Base-by-base conservation (phyloP, 2,797 vertebrate species). In the Brachyrhaphis roseni region DNA sequence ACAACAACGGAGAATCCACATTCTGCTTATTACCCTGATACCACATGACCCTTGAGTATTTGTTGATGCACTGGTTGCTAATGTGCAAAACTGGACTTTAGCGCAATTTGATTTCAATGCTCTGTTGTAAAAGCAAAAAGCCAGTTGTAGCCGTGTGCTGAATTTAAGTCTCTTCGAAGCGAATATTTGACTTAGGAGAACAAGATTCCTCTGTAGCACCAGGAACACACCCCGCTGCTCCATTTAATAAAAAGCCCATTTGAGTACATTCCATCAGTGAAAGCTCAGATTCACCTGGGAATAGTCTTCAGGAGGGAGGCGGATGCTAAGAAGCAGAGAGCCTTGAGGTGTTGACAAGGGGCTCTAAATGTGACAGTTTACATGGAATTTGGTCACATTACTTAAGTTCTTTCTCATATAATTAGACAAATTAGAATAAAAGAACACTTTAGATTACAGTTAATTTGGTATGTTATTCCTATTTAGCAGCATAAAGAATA, bases 311-410 rank as follows among this genome's bases (percentile, higher is more conserved):
- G 82, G 80, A 89, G 80, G 78, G 81, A 90, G 89, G 91, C 86
- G 84, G 57, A 90, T 93, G 85, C 82, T 79, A 43, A 86, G 79
- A 85, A 80, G 86, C 83, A 87, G 77, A 83, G 72, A 83, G 82
- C 86, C 90, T 83, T 81, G 82, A 78, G 81, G 84, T 91, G 92
- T 90, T 93, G 93, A 94, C 90, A 92, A 81, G 87, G 75, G 77
- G 84, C 89, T 84, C 64, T 70, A 57, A 85, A 76, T 70, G 78
- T 47, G 16, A 74, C n/a, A 70, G 41, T 82, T 6, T n/a, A 45
- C 41, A 28, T n/a, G 41, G 11, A 5, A 68, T 70, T 13, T 43
- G 23, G n/a, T 71, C 6, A 4, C 18, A 46, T 46, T 28, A 71
- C 11, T 41, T 26, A 20, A 41, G 41, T 18, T 5, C 20, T 49